A percentile compares a stretch with the other conserved stretches of the same genome.
These are phyloP conservation scores for Bubo blakistoni DNA, from an alignment of 2,113 vertebrate species.

Conservation along the genomic window DNA sequence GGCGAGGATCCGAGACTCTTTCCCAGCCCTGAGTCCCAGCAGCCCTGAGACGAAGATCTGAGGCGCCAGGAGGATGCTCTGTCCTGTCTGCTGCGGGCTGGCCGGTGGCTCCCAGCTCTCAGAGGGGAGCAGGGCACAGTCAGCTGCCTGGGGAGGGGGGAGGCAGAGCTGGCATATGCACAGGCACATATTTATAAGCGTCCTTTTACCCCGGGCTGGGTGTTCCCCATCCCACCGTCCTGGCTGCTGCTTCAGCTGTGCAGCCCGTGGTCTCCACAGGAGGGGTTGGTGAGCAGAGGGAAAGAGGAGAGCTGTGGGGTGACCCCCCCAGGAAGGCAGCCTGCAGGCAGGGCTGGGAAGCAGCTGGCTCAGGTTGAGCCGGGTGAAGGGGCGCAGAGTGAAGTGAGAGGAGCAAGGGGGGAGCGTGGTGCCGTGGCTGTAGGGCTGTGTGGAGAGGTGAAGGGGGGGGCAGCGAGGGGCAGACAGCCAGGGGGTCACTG, in stretches of 20 bases:
- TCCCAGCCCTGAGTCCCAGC: conserved; percentile 67
- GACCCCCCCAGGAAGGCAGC: not conserved
- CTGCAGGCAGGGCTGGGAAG: not conserved
- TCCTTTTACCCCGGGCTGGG: not conserved
- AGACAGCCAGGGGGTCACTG: not conserved
- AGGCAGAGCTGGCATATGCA: not conserved
- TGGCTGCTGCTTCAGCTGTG: not conserved
- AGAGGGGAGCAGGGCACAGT: not conserved
- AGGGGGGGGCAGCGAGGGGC: not conserved
- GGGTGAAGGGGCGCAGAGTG: fast-evolving
- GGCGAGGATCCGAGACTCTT: conserved; percentile 83
- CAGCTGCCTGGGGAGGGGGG: fast-evolving
- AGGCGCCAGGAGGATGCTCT: not conserved
- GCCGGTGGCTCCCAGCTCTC: not conserved
- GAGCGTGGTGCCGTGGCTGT: fast-evolving
- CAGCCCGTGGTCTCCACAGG: fast-evolving
- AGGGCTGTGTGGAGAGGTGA: not conserved
- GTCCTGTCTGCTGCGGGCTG: not conserved
- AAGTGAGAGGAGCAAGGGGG: fast-evolving
- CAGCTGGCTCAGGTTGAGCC: no score
- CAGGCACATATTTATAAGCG: not conserved
- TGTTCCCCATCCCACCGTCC: fast-evolving
- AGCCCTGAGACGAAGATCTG: conserved; percentile 81
- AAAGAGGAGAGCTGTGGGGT: not conserved
- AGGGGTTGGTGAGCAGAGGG: not conserved